Percentiles rank a stretch among this genome's conserved stretches.
Evolutionary conservation across 1,140 invertebrate species (phyloP).

Genomic region (Euura lappo): DNA sequence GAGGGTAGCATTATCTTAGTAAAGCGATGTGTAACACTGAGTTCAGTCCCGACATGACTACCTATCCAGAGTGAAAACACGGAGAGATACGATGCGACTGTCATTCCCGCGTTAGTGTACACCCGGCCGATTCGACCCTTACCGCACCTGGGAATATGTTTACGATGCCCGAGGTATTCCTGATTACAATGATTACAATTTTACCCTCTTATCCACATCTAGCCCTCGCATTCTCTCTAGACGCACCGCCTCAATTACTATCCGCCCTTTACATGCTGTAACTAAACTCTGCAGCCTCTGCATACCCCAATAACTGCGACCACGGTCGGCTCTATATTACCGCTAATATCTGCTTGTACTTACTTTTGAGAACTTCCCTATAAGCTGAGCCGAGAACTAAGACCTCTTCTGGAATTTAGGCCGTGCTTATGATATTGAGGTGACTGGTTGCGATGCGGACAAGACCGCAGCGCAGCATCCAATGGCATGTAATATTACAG

Average conservation of each 20-base stretch:
- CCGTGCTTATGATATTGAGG: background rate
- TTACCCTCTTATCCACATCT: background rate
- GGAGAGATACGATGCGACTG: background rate
- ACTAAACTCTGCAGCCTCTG: no score
- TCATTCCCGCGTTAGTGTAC: background rate
- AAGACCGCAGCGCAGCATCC: no score
- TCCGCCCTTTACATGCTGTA: background rate
- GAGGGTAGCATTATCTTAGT: background rate
- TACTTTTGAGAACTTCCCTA: background rate
- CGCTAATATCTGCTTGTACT: background rate
- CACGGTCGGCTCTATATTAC: background rate
- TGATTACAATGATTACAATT: background rate
- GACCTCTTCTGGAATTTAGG: no score
- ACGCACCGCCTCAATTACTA: background rate
- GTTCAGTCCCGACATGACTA: background rate
- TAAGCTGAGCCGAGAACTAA: no score
- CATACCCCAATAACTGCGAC: background rate
- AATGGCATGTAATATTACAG: no score
- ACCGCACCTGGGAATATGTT: background rate
- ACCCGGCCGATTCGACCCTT: background rate
- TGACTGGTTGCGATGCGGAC: background rate
- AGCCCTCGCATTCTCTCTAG: background rate
- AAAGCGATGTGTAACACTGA: background rate
- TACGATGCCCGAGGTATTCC: background rate
- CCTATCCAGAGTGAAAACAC: background rate